Evolutionary conservation across 2,888 invertebrate species (phyloP), one percentile per base, ranked within the genome.

Genomic region (Tenthredo distinguenda): DNA sequence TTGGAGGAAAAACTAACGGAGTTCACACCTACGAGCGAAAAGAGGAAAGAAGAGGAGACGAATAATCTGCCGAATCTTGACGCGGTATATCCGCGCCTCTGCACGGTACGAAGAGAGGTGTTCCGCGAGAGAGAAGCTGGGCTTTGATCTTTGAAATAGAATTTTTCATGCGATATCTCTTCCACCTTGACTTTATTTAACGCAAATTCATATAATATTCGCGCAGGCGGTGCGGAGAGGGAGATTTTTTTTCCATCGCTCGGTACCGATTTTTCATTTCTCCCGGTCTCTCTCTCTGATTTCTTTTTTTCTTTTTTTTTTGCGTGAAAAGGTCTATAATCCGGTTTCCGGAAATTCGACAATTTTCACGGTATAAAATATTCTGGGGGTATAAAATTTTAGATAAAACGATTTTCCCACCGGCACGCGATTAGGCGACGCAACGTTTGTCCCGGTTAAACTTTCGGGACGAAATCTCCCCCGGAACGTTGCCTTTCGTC

Each of bases 81-180:
- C 43, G 43, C 43, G 10, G 12, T 10, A 43, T 43, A 0, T 43
- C 9, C 43, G 15, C n/a, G n/a, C n/a, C n/a, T 10, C n/a, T 55
- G 2, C n/a, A 5, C n/a, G 55, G n/a, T 3, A 55, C n/a, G 55
- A 55, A n/a, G 7, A n/a, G n/a, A 10, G 1, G 10, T 62, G 21
- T 12, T 5, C 2, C 62, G 12, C n/a, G 12, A 12, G 26, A 26
- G 26, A 62, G 62, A 26, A 10, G 3, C 21, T 21, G 26, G 18
- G 15, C 68, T 68, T 68, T 68, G 68, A 68, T 26, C 34, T 68
- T 68, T 68, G 31, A 18, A 68, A 68, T 34, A 68, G 68, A 68
- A 68, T 68, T 68, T 68, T 68, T 68, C 15, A 68, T 68, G 68
- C 68, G 34, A 68, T 26, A 34, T 68, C 2, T 34, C 18, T 26